phyloP scores from a whole-genome alignment of 2,888 invertebrate species.

The Loripinus fragilis region DNA sequence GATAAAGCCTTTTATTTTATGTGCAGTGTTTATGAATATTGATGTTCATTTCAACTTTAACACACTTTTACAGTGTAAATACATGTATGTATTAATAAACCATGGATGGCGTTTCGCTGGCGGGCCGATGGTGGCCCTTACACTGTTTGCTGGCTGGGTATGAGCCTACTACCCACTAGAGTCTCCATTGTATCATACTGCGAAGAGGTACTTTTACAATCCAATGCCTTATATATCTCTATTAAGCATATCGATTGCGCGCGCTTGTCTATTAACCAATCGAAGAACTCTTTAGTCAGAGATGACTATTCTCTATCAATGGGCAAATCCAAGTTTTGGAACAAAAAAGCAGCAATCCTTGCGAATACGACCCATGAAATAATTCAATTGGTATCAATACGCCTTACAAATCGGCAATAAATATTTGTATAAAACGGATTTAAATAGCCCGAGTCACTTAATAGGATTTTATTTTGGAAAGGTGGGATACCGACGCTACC shows the following conservation, averaged over 20 bases:
- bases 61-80: too few relatives aligned
- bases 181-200: too few relatives aligned
- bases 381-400: conserved; percentile 8
- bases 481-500: not conserved
- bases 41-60: too few relatives aligned
- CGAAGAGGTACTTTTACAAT: too few relatives aligned
- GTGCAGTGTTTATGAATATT: too few relatives aligned
- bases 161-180: too few relatives aligned
- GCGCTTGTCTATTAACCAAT: not conserved
- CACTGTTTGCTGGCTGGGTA: too few relatives aligned
- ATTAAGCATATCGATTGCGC: not conserved
- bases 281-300: not conserved
- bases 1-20: too few relatives aligned
- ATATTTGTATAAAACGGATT: conserved; percentile 13
- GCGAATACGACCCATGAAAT: not conserved
- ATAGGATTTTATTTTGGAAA: not conserved
- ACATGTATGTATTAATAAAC: too few relatives aligned
- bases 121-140: too few relatives aligned
- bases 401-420: conserved; percentile 12
- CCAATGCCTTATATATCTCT: too few relatives aligned
- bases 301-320: not conserved
- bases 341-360: not conserved
- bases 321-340: not conserved
- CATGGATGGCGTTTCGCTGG: too few relatives aligned
- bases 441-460: not conserved